phyloP scores from a whole-genome alignment of 53 echinoderm and acorn worm species.

The Holothuria leucospilota region DNA sequence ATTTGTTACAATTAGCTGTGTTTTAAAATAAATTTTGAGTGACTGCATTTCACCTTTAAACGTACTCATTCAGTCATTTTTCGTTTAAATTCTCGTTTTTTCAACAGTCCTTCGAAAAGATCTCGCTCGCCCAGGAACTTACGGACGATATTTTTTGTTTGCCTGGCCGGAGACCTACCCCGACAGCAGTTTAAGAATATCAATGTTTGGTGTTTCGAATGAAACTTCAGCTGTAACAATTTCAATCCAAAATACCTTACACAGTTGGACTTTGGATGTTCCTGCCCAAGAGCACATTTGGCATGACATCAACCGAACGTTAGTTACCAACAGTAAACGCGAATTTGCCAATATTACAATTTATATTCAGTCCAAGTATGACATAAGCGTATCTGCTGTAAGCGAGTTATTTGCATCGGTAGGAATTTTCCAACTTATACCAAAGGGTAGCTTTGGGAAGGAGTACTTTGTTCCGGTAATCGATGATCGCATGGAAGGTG shows the following conservation, averaged over 20 bases:
- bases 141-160: constrained; percentile 7
- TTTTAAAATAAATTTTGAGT: too few species aligned
- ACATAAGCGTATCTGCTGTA: constrained; percentile 7
- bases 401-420: not conserved
- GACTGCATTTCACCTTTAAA: too few species aligned
- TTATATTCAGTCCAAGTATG: not conserved
- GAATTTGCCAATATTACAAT: constrained; percentile 15
- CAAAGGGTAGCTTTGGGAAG: not conserved
- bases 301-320: too few species aligned
- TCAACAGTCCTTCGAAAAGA: too few species aligned
- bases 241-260: not conserved
- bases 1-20: too few species aligned
- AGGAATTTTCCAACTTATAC: not conserved
- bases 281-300: too few species aligned
- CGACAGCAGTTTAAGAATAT: not conserved
- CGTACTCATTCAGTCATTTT: too few species aligned
- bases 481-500: not conserved
- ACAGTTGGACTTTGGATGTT: not conserved
- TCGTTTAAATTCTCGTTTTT: too few species aligned
- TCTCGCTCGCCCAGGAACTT: not conserved
- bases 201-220: constrained; percentile 13
- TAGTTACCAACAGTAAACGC: too few species aligned
- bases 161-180: not conserved
- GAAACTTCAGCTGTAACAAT: not conserved
- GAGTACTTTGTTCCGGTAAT: constrained; percentile 29